These are phyloP conservation scores for Morpho deidamia DNA, from an alignment of 2,888 invertebrate genomes.

Conservation along the genomic window DNA sequence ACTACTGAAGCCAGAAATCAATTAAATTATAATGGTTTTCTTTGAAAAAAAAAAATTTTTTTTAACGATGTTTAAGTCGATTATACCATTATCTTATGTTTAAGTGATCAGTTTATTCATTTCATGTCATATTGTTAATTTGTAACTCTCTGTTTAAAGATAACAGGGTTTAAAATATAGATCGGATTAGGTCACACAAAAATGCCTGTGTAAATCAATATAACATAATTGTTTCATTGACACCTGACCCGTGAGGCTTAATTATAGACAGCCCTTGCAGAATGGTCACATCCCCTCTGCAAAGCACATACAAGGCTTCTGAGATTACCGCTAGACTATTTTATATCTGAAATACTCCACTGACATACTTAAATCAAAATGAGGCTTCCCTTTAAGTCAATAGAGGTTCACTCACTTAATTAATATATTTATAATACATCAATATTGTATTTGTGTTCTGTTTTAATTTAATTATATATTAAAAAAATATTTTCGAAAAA, in stretches of 20 bases:
- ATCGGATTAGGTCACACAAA: not conserved
- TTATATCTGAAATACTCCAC: slow-evolving; percentile 10
- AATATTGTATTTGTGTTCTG: too few species aligned
- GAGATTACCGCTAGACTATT: slow-evolving; percentile 16
- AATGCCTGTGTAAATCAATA: not conserved
- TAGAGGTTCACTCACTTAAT: not conserved
- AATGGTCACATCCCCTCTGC: not conserved
- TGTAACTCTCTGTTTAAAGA: too few species aligned
- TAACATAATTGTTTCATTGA: slow-evolving; percentile 1
- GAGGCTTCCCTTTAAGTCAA: slow-evolving; percentile 3
- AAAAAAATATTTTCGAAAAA: too few species aligned
- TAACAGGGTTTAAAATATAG: not conserved
- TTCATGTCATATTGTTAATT: too few species aligned
- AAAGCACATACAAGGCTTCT: slow-evolving; percentile 12
- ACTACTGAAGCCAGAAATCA: too few species aligned
- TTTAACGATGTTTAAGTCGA: too few species aligned
- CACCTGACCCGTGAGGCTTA: slow-evolving; percentile 4
- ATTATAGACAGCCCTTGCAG: not conserved
- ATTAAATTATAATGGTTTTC: too few species aligned
- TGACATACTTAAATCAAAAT: slow-evolving; percentile 12
- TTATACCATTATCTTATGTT: too few species aligned
- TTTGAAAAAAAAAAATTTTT: too few species aligned
- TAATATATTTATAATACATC: too few species aligned
- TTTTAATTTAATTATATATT: too few species aligned
- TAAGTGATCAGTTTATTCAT: too few species aligned